Base-by-base conservation (phyloP, 2,797 vertebrate species). In the Pithecia hirsuta region DNA sequence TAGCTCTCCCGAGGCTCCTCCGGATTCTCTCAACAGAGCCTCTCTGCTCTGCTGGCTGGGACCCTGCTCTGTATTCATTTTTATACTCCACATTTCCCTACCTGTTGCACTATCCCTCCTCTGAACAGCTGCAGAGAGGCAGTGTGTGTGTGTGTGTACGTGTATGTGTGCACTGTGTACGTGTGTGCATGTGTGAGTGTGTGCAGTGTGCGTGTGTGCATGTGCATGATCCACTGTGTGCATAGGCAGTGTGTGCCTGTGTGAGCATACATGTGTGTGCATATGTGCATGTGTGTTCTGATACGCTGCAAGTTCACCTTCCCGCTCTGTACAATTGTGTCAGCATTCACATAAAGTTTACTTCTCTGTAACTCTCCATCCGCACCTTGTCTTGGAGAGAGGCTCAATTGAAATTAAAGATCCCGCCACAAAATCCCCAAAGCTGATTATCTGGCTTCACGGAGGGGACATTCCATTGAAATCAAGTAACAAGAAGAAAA, bases 311-410 rank as follows among this genome's bases (percentile, higher is more conserved):
- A 4, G 17, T 1, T 55, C 8, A 4, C 41, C 74, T 15, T 13
- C 39, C 59, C 13, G 4, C 26, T 19, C 3, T 9, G 64, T 28
- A 19, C 57, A 10, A 0, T 4, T 11, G 1, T 20, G 2, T 24
- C 64, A n/a, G 8, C 44, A 0, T 33, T 24, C 5, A 1, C 19
- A 30, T 33, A 13, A n/a, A 30, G 24, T 22, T 4, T 2, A 3
- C 0, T 26, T 22, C 30, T 7, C 39, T 13, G 1, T 0, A 17
- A 14, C 5, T 12, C 20, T 17, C 41, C 12, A 19, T 0, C 0
- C 1, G 17, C 6, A 10, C 82, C 64, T 5, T 3, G 30, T 11
- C 41, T 10, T 9, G 59, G 59, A 22, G 59, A 82, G 33, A 6
- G 12, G 15, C 46, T 46, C 20, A 26, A 4, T 15, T 3, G 19